Conservation (phyloP, 2,888 invertebrate genomes). For the Hoplodrina ambigua region DNA sequence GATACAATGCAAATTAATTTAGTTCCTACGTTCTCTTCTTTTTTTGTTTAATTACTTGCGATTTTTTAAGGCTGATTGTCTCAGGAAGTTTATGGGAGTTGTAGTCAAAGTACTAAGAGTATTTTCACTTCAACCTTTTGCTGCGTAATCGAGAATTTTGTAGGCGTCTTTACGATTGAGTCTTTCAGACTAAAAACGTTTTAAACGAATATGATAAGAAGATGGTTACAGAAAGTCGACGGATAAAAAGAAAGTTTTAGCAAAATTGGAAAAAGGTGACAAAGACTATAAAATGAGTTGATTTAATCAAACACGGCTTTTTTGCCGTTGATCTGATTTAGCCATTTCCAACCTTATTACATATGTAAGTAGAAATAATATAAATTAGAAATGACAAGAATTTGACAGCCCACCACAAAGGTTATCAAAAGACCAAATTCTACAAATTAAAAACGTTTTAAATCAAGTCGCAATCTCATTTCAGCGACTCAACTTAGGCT, state of each 20-base stretch:
- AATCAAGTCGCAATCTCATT: too few relatives aligned
- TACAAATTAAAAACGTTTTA: too few relatives aligned
- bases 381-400: too few relatives aligned
- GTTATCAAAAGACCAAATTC: too few relatives aligned
- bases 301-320: constrained; percentile 2
- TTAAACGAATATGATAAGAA: constrained; percentile 19
- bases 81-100: constrained; percentile 47
- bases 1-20: constrained; percentile 70
- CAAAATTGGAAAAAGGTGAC: constrained; percentile 9
- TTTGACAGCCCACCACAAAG: too few relatives aligned
- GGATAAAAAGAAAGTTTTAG: constrained; percentile 15
- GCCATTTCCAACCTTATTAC: too few relatives aligned
- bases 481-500: constrained; percentile 5
- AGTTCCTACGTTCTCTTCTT: constrained; percentile 56
- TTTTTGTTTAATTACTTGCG: constrained; percentile 61
- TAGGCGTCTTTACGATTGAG: constrained; percentile 32
- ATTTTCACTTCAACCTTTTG: constrained; percentile 39
- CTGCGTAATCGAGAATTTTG: constrained; percentile 44
- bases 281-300: neutral
- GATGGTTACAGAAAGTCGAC: neutral
- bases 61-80: constrained; percentile 60
- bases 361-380: too few relatives aligned
- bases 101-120: constrained; percentile 43
- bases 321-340: too few relatives aligned
- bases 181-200: constrained; percentile 9